A percentile compares a stretch with the other conserved stretches of the same genome.
phyloP scores from a whole-genome alignment of 2,888 invertebrate species.

The Folsomia candida region DNA sequence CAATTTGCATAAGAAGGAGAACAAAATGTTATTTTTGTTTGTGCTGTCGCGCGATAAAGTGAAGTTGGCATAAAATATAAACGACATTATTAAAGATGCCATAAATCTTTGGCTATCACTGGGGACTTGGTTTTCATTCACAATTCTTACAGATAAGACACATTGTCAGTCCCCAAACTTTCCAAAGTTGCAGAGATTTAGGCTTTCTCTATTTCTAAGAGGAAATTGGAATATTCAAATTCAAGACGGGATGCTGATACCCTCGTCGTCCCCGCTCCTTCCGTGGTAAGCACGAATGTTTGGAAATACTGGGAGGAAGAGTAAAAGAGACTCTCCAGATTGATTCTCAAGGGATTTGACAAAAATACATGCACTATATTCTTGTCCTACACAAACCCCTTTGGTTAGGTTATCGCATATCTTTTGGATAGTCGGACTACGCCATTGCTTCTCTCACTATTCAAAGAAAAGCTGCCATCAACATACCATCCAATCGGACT shows the following conservation, averaged over 20 bases:
- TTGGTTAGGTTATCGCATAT: too few species aligned
- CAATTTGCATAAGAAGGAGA: background rate
- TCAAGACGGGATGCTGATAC: background rate
- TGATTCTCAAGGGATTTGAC: background rate
- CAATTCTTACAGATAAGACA: background rate
- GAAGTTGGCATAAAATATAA: background rate
- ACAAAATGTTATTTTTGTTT: background rate
- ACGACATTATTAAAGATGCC: background rate
- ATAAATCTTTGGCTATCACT: background rate
- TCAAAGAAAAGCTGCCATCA: background rate
- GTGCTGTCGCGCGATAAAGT: background rate
- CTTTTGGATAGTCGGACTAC: too few species aligned
- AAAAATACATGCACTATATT: background rate
- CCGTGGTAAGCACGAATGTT: too few species aligned
- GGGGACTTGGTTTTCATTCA: background rate
- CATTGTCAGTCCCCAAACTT: background rate
- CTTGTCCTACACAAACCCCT: too few species aligned
- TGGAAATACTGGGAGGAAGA: background rate
- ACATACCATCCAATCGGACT: background rate
- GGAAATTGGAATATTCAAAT: background rate
- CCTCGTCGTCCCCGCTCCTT: too few species aligned
- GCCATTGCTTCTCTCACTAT: background rate
- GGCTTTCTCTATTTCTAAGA: background rate
- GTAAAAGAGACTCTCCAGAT: background rate
- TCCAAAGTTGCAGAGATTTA: background rate